Percentiles rank a stretch among this genome's conserved stretches.
phyloP scores from a whole-genome alignment of 2,888 invertebrate species.

The Eupithecia vulgata region DNA sequence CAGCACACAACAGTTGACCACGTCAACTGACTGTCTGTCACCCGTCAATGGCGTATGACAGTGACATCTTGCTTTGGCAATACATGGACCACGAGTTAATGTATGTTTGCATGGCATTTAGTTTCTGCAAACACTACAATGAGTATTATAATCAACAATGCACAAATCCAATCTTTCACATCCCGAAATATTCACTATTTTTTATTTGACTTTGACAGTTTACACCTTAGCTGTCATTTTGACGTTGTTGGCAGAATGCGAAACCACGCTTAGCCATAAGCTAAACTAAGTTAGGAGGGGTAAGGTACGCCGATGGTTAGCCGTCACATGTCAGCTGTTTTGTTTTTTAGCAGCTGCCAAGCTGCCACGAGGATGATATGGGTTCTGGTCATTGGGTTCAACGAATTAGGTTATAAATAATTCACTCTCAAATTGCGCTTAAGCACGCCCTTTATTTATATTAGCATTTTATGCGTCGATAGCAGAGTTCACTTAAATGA shows the following conservation, averaged over 20 bases:
- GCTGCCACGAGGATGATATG: slow-evolving; percentile 43
- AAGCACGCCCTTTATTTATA: background rate
- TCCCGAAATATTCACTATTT: background rate
- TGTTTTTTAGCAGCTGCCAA: slow-evolving; percentile 45
- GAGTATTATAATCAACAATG: background rate
- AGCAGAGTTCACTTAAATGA: too few species aligned
- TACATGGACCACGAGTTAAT: too few species aligned
- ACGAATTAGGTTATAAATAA: slow-evolving; percentile 38
- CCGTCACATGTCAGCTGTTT: slow-evolving; percentile 44
- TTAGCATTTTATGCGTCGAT: background rate
- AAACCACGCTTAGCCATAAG: slow-evolving; percentile 1
- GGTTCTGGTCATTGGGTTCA: slow-evolving; percentile 36
- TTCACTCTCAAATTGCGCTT: slow-evolving; percentile 37
- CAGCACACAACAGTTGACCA: too few species aligned
- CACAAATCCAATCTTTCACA: background rate
- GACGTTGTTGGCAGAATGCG: slow-evolving; percentile 9
- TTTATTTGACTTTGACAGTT: background rate
- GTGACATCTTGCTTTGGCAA: too few species aligned
- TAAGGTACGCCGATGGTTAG: slow-evolving; percentile 31
- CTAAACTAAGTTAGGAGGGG: slow-evolving; percentile 31
- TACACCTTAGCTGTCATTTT: background rate
- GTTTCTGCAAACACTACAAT: too few species aligned
- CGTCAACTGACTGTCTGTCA: too few species aligned
- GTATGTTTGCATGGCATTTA: too few species aligned
- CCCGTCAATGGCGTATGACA: too few species aligned